phyloP scores from a whole-genome alignment of 1,140 invertebrate species.

The Rhyacophila brunnea region DNA sequence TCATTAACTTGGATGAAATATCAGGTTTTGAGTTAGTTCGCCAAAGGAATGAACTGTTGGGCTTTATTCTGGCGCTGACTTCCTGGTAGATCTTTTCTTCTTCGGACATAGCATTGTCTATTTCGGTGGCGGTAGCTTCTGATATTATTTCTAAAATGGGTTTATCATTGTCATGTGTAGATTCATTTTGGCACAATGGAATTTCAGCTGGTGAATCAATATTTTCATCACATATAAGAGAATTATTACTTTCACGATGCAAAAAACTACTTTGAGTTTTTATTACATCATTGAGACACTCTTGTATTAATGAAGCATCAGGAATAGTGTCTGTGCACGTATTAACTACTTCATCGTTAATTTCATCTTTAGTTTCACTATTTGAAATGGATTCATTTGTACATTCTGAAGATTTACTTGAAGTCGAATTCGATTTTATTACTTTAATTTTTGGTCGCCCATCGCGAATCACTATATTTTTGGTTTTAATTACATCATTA shows the following conservation, averaged over 20 bases:
- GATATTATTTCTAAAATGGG: no score
- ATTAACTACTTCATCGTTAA: no score
- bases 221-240: not conserved
- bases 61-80: conserved; percentile 44
- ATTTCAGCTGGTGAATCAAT: not conserved
- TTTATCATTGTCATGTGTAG: no score
- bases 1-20: not conserved
- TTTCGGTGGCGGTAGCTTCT: no score
- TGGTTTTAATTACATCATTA: conserved; percentile 15
- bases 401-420: not conserved
- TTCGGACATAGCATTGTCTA: conserved; percentile 11
- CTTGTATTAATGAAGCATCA: no score
- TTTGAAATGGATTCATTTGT: not conserved
- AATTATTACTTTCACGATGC: not conserved
- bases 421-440: not conserved
- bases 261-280: conserved; percentile 45
- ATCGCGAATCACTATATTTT: conserved; percentile 16
- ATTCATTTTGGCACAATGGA: not conserved
- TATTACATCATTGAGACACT: conserved; percentile 38
- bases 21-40: conserved; percentile 37
- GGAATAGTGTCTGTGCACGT: no score
- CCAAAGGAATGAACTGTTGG: conserved; percentile 54
- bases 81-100: conserved; percentile 40
- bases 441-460: conserved; percentile 18
- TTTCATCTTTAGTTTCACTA: no score